These are phyloP conservation scores for Ptychochromis oligacanthus DNA, from an alignment of 2,113 vertebrate species.

Conservation along the genomic window DNA sequence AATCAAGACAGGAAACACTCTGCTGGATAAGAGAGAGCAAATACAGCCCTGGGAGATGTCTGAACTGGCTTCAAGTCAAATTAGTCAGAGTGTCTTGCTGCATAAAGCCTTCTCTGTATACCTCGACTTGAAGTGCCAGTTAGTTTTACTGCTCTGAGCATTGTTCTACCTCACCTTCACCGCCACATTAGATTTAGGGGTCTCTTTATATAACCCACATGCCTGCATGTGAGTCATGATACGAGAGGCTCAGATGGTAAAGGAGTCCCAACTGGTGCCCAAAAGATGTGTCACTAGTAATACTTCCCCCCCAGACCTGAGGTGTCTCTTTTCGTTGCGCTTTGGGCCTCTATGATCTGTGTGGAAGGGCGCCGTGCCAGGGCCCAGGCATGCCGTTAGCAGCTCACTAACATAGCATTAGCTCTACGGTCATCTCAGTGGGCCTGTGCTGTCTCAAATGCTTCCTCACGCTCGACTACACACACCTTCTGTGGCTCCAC, in stretches of 20 bases:
- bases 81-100: conserved; percentile 66
- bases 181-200: conserved; percentile 70
- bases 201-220: conserved; percentile 48
- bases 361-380: conserved; percentile 67
- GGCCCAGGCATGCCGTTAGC: conserved; percentile 76
- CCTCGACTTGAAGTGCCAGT: conserved; percentile 53
- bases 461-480: conserved; percentile 72
- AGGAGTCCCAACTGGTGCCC: conserved; percentile 75
- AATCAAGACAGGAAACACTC: background rate
- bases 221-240: conserved; percentile 64
- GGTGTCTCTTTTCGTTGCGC: conserved; percentile 74
- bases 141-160: conserved; percentile 60
- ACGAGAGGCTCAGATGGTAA: conserved; percentile 72
- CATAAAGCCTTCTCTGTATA: conserved; percentile 30
- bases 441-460: conserved; percentile 71
- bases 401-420: conserved; percentile 77
- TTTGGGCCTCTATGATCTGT: conserved; percentile 67
- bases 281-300: conserved; percentile 79
- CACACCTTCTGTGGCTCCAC: conserved; percentile 77
- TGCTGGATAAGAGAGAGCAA: background rate
- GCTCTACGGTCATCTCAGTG: conserved; percentile 68
- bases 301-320: conserved; percentile 69
- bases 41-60: conserved; percentile 29
- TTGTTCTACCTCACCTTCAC: conserved; percentile 73
- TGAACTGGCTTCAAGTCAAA: conserved; percentile 58